Percentiles rank a stretch among this genome's conserved stretches.
These are phyloP conservation scores for Xiphophorus maculatus DNA, from an alignment of 2,113 vertebrate genomes.

Conservation along the genomic window DNA sequence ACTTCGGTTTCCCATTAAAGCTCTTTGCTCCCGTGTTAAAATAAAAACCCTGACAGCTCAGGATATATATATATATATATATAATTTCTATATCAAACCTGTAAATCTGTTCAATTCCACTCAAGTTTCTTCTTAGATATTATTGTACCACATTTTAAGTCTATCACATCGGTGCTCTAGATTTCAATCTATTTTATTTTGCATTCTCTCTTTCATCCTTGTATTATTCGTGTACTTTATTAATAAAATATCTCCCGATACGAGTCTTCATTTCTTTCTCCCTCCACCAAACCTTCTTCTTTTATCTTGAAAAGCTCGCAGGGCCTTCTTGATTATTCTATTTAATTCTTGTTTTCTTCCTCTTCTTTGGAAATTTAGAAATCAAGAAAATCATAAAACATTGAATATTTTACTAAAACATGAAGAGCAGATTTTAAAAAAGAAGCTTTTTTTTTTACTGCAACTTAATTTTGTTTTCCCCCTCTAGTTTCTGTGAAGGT, in stretches of 20 bases:
- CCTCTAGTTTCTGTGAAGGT: no score
- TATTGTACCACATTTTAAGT: slow-evolving; percentile 9
- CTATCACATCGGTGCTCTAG: slow-evolving; percentile 25
- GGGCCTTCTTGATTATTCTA: slow-evolving; percentile 24
- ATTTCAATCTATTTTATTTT: slow-evolving; percentile 56
- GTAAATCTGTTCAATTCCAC: slow-evolving; percentile 37
- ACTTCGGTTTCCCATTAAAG: slow-evolving; percentile 47
- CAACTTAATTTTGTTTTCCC: no score
- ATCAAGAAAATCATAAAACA: slow-evolving; percentile 3
- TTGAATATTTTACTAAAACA: background rate
- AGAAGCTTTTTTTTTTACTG: background rate
- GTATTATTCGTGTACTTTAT: slow-evolving; percentile 64
- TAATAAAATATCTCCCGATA: slow-evolving; percentile 60
- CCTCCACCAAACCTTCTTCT: slow-evolving; percentile 20
- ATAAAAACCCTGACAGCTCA: background rate
- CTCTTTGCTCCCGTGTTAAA: slow-evolving; percentile 9
- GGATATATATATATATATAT: background rate
- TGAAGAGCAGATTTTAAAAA: background rate
- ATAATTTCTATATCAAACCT: slow-evolving; percentile 30
- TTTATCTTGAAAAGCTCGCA: slow-evolving; percentile 19
- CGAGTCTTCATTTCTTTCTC: slow-evolving; percentile 30
- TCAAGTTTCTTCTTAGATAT: slow-evolving; percentile 12
- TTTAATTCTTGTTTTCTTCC: slow-evolving; percentile 24
- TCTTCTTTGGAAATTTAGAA: slow-evolving; percentile 18
- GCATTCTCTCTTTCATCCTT: slow-evolving; percentile 36